A percentile compares a stretch with the other conserved stretches of the same genome.
These are phyloP conservation scores for Anolis carolinensis DNA, from an alignment of 2,113 vertebrate genomes.

Conservation along the genomic window DNA sequence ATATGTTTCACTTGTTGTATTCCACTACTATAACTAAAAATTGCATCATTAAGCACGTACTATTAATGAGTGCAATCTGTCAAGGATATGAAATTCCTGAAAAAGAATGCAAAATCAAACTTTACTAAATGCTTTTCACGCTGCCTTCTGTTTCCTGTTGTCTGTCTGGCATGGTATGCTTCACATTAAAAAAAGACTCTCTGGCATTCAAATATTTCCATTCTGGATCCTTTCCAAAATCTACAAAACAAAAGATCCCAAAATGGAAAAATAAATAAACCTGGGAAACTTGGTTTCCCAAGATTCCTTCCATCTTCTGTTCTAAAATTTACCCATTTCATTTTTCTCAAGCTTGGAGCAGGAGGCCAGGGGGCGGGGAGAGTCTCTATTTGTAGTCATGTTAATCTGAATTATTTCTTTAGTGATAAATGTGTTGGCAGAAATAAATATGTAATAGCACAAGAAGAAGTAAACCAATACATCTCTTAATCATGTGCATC, in stretches of 20 bases:
- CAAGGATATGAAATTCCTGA: slow-evolving; percentile 4
- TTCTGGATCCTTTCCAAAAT: slow-evolving; percentile 25
- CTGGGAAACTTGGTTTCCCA: not conserved
- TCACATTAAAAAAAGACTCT: not conserved
- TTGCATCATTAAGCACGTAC: not conserved
- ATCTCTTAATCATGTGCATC: not conserved
- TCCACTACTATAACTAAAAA: not conserved
- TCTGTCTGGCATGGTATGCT: not conserved
- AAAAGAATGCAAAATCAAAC: not conserved
- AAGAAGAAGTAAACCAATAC: not conserved
- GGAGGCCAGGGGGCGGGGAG: not conserved
- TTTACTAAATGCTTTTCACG: not conserved
- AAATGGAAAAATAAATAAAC: slow-evolving; percentile 34
- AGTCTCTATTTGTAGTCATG: not conserved
- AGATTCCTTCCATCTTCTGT: slow-evolving; percentile 14
- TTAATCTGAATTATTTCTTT: not conserved
- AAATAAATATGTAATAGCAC: not conserved
- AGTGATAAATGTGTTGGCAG: not conserved
- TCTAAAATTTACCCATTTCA: slow-evolving; percentile 2
- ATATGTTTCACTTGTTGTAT: not conserved
- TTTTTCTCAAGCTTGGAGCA: slow-evolving; percentile 7
- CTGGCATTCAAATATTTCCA: slow-evolving; percentile 5
- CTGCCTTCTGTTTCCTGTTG: slow-evolving; percentile 23
- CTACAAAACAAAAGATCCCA: slow-evolving; percentile 31
- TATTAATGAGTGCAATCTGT: not conserved